These are phyloP conservation scores for Tetramorium alpestre DNA, from an alignment of 1,140 invertebrate species.

Conservation along the genomic window DNA sequence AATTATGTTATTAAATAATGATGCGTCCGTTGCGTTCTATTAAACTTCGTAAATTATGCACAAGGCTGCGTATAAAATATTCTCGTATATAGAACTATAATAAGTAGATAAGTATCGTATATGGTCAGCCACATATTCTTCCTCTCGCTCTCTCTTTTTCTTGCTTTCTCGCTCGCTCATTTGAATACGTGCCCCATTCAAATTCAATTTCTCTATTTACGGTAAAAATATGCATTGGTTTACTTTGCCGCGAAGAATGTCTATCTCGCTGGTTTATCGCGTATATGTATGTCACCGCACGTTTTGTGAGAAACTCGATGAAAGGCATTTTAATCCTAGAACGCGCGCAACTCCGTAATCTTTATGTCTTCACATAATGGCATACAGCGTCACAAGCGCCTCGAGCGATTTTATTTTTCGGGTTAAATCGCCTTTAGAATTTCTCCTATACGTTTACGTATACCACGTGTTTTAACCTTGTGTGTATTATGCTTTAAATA, in stretches of 20 bases:
- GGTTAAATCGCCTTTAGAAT: slow-evolving; percentile 16
- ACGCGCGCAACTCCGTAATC: not conserved
- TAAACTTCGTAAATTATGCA: not conserved
- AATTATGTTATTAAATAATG: not conserved
- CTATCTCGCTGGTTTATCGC: not conserved
- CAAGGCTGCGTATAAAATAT: not conserved
- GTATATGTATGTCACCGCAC: not conserved
- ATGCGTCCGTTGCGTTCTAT: not conserved
- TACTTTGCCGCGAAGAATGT: not conserved
- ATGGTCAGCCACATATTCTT: not conserved
- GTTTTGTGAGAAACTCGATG: not conserved
- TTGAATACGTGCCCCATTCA: not conserved
- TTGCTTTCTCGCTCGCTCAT: not conserved
- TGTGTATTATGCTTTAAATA: slow-evolving; percentile 20
- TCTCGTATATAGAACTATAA: not conserved
- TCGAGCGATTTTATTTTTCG: not conserved
- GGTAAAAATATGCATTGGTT: not conserved
- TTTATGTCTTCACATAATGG: not conserved
- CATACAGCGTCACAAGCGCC: not conserved
- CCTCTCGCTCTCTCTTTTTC: not conserved
- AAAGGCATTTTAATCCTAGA: not conserved
- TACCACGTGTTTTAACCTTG: not conserved
- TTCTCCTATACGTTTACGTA: not conserved
- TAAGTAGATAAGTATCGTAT: slow-evolving; percentile 26
- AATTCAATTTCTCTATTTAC: slow-evolving; percentile 12